Percentiles rank a stretch among this genome's conserved stretches.
Evolutionary conservation across 92 coral and sea anemone genomes (phyloP).

Genomic region (Metridium senile): DNA sequence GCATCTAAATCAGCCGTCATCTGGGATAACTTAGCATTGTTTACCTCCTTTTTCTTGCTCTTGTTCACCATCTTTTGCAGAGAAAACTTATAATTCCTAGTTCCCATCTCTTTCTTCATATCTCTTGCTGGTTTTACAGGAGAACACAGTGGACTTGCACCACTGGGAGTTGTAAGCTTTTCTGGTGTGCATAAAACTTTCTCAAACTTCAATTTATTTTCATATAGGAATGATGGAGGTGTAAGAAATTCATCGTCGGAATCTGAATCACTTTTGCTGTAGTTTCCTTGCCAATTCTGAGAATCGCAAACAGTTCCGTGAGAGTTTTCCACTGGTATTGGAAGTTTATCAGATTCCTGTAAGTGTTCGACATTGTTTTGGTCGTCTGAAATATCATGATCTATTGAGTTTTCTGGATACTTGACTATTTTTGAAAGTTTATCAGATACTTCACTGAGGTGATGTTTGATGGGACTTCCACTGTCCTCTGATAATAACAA

Average conservation of each 20-base stretch:
- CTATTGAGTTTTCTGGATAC: not conserved
- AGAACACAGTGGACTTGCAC: conserved; percentile 38
- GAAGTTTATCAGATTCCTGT: conserved; percentile 5
- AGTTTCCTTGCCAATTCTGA: conserved; percentile 2
- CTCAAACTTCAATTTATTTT: conserved; percentile 48
- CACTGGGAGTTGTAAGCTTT: conserved; percentile 37
- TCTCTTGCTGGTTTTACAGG: conserved; percentile 32
- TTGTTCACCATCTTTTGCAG: conserved; percentile 70
- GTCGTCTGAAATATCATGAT: not conserved
- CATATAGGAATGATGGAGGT: conserved; percentile 71
- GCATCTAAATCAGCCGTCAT: conserved; percentile 80
- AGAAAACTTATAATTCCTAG: conserved; percentile 57
- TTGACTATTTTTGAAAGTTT: conserved; percentile 4
- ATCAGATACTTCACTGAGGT: not conserved
- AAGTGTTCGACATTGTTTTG: not conserved
- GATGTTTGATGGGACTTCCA: conserved; percentile 2
- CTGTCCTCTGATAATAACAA: not conserved
- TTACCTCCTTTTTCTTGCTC: conserved; percentile 53
- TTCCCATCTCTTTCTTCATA: conserved; percentile 12
- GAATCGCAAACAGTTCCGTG: not conserved
- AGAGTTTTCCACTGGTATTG: not conserved
- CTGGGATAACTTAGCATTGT: conserved; percentile 55
- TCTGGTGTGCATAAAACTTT: conserved; percentile 46
- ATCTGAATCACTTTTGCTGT: conserved; percentile 24
- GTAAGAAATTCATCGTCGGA: conserved; percentile 87